Evolutionary conservation across 1,140 invertebrate species (phyloP).

Genomic region (Drosophila sp.): DNA sequence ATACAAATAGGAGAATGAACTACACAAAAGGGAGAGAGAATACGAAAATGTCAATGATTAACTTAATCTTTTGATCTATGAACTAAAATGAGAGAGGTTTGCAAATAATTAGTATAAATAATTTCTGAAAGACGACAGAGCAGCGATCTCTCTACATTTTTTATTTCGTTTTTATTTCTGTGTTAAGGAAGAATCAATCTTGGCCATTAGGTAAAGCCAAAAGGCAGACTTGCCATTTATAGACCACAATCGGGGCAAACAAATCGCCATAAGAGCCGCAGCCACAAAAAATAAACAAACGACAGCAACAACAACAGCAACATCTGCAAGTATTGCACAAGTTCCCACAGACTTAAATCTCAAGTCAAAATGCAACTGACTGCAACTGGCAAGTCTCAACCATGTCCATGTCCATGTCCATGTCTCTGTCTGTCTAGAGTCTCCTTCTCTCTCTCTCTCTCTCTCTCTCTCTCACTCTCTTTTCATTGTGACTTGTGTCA

Average conservation of each 20-base stretch:
- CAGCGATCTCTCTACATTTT: no score
- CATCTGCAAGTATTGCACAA: constrained; percentile 16
- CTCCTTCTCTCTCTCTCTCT: not conserved
- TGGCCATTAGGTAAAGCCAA: constrained; percentile 9
- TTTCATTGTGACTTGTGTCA: constrained; percentile 62
- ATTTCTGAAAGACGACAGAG: not conserved
- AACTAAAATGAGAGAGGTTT: not conserved
- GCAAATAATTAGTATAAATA: constrained; percentile 7
- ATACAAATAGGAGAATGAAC: not conserved
- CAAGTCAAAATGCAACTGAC: not conserved
- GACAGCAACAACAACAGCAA: not conserved
- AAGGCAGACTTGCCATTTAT: constrained; percentile 41
- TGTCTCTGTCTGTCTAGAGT: constrained; percentile 19
- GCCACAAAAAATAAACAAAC: not conserved
- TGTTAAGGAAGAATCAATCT: constrained; percentile 7
- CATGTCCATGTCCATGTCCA: constrained; percentile 35
- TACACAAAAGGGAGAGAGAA: not conserved
- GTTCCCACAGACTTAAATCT: constrained; percentile 12
- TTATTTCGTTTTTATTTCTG: no score
- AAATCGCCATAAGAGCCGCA: constrained; percentile 19
- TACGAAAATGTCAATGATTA: constrained; percentile 4
- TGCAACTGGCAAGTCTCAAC: constrained; percentile 30
- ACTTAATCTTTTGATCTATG: not conserved
- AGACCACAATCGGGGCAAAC: constrained; percentile 45
- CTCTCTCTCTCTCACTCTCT: constrained; percentile 23